Conservation (phyloP, 2,888 invertebrate species). For the Apoda limacodes region DNA sequence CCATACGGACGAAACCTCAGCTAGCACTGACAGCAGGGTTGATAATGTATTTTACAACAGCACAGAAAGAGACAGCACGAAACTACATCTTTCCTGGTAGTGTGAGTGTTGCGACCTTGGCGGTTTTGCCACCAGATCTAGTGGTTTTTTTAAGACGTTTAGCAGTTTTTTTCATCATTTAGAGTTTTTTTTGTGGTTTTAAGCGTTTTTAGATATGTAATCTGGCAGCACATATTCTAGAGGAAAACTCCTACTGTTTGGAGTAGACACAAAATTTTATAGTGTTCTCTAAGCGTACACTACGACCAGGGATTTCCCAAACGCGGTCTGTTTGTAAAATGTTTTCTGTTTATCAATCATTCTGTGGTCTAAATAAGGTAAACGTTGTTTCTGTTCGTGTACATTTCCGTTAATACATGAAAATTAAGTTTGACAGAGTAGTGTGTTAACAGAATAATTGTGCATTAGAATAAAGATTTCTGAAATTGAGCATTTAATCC, state of each 20-base stretch:
- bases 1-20: too few relatives aligned
- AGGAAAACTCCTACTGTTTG: too few relatives aligned
- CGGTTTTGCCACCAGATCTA: not conserved
- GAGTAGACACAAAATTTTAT: slow-evolving; percentile 1
- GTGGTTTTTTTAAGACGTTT: slow-evolving; percentile 1
- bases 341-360: not conserved
- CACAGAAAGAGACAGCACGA: too few relatives aligned
- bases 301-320: not conserved
- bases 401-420: not conserved
- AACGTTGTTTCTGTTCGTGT: too few relatives aligned
- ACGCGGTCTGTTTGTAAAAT: not conserved
- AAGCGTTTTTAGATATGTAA: slow-evolving; percentile 2
- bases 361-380: too few relatives aligned
- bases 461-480: not conserved
- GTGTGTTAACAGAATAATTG: not conserved
- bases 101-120: slow-evolving; percentile 4
- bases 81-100: too few relatives aligned
- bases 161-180: slow-evolving; percentile 2
- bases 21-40: too few relatives aligned
- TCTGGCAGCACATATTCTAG: slow-evolving; percentile 1
- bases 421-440: not conserved
- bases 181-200: slow-evolving; percentile 4
- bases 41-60: too few relatives aligned
- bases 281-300: slow-evolving; percentile 1
- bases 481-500: not conserved